Percentiles rank a stretch among this genome's conserved stretches.
Evolutionary conservation across 2,888 invertebrate genomes (phyloP).

Genomic region (Callimorpha dominula): DNA sequence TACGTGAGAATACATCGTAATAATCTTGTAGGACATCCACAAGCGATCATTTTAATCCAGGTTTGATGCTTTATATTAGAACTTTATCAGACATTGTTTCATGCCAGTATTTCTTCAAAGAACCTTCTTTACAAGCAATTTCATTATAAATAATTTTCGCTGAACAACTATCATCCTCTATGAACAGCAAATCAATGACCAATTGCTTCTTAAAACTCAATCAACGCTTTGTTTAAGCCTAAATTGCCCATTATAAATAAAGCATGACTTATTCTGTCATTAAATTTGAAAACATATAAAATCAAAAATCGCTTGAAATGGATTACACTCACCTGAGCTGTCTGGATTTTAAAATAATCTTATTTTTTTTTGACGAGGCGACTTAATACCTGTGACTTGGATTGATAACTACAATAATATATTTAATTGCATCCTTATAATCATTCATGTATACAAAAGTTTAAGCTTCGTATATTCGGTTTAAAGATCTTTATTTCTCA

Average conservation of each 20-base stretch:
- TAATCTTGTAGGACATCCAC: constrained; percentile 38
- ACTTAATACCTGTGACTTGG: no score
- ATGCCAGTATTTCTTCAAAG: no score
- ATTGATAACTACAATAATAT: no score
- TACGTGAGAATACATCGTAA: constrained; percentile 49
- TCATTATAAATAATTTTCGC: not conserved
- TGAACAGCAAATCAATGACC: not conserved
- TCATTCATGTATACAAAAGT: no score
- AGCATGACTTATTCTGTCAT: no score
- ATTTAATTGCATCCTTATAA: no score
- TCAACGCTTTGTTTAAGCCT: not conserved
- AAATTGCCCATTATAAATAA: not conserved
- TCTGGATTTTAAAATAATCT: not conserved
- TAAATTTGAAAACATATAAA: no score
- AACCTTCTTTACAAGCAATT: no score
- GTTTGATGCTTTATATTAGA: not conserved
- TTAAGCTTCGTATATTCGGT: no score
- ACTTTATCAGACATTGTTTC: not conserved
- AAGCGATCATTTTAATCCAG: constrained; percentile 20
- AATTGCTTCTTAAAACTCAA: not conserved
- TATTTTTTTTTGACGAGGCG: not conserved
- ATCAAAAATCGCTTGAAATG: no score
- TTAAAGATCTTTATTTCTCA: no score
- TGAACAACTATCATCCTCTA: not conserved
- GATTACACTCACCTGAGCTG: not conserved